These are phyloP conservation scores for Omphaloscelis lunosa DNA, from an alignment of 2,888 invertebrate species.

Conservation along the genomic window DNA sequence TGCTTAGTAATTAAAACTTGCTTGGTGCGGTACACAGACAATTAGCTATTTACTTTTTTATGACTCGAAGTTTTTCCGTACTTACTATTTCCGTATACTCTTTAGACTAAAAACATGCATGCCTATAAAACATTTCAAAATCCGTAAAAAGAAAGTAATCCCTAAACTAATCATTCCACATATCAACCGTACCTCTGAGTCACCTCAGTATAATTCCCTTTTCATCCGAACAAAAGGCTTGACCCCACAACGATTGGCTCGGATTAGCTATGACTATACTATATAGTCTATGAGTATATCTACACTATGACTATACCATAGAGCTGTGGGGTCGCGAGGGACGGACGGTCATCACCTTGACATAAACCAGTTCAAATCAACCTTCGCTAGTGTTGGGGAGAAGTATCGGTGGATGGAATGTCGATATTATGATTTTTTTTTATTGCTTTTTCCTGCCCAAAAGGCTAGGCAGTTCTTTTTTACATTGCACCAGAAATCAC, in stretches of 20 bases:
- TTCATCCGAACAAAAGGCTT: slow-evolving; percentile 42
- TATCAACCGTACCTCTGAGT: slow-evolving; percentile 16
- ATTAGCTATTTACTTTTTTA: not conserved
- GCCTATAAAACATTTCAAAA: not conserved
- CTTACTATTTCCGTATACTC: not conserved
- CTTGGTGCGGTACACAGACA: not conserved
- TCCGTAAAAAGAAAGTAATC: not conserved
- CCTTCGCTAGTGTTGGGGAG: slow-evolving; percentile 57
- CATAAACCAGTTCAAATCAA: slow-evolving; percentile 66
- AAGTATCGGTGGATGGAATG: slow-evolving; percentile 30
- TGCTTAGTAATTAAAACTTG: not conserved
- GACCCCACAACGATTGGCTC: slow-evolving; percentile 41
- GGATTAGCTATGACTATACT: slow-evolving; percentile 31
- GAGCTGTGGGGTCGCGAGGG: slow-evolving; percentile 50
- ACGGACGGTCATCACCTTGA: slow-evolving; percentile 62
- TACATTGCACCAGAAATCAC: too few species aligned
- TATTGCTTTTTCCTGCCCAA: too few species aligned
- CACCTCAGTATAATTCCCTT: slow-evolving; percentile 24
- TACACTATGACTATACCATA: slow-evolving; percentile 23
- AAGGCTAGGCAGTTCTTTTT: too few species aligned
- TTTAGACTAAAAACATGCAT: too few species aligned
- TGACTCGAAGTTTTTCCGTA: not conserved
- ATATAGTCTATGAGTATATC: slow-evolving; percentile 5
- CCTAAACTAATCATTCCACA: slow-evolving; percentile 5
- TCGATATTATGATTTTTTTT: slow-evolving; percentile 26